Conservation (phyloP, 2,113 vertebrate species). For the Eulemur rufifrons region DNA sequence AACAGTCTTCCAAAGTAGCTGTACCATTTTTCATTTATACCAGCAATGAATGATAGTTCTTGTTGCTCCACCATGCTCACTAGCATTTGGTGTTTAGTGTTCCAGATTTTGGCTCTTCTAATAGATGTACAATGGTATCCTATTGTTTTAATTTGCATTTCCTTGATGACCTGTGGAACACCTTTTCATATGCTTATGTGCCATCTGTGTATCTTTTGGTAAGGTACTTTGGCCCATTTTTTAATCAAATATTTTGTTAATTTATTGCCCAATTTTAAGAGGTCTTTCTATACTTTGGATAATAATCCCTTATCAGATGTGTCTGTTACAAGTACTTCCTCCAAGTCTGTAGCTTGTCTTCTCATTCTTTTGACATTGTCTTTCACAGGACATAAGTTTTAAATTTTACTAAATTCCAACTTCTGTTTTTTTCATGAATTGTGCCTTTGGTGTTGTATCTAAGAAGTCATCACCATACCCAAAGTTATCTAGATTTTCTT, state of each 20-base stretch:
- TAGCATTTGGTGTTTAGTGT: not conserved
- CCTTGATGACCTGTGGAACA: not conserved
- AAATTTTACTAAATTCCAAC: not conserved
- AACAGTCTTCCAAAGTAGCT: not conserved
- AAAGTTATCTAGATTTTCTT: not conserved
- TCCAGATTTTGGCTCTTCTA: not conserved
- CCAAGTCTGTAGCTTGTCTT: not conserved
- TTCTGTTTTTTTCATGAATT: not conserved
- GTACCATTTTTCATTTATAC: not conserved
- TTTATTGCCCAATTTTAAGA: not conserved
- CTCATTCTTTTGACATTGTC: not conserved
- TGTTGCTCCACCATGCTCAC: not conserved
- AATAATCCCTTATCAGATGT: not conserved
- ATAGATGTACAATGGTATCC: not conserved
- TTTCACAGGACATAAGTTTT: not conserved
- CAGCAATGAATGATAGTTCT: not conserved
- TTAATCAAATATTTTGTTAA: not conserved
- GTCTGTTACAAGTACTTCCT: not conserved
- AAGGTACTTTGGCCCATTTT: not conserved
- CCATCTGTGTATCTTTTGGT: not conserved
- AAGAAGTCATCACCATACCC: not conserved
- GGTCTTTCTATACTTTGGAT: not conserved
- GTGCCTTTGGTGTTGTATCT: not conserved
- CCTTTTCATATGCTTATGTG: not conserved
- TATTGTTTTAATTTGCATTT: not conserved